Conservation (phyloP, 2,113 vertebrate genomes). For the Psophia crepitans region DNA sequence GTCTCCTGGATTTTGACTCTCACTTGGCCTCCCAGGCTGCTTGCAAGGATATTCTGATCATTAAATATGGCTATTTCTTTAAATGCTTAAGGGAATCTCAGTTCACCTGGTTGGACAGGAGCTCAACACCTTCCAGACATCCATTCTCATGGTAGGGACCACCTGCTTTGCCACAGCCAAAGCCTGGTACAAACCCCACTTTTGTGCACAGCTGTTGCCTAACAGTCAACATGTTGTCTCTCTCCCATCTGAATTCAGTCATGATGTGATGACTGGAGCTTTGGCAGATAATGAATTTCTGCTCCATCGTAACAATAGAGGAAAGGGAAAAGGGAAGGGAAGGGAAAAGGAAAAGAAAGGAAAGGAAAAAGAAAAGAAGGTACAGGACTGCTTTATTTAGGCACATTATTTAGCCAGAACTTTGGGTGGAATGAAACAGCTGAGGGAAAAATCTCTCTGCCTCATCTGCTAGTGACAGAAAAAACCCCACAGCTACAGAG, state of each 20-base stretch:
- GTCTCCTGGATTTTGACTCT: conserved; percentile 3
- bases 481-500: neutral
- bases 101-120: neutral
- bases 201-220: neutral
- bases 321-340: too few relatives aligned
- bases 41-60: neutral
- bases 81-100: neutral
- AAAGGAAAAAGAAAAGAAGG: neutral
- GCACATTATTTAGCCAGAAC: neutral
- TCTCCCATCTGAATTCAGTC: neutral
- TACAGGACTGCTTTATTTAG: neutral
- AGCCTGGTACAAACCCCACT: neutral
- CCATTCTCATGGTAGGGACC: neutral
- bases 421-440: neutral
- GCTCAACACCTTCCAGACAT: neutral
- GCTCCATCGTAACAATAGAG: neutral
- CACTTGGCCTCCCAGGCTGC: neutral
- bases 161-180: neutral
- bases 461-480: neutral
- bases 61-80: neutral
- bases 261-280: neutral
- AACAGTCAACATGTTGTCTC: neutral
- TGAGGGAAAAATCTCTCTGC: neutral
- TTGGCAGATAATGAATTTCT: neutral
- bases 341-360: too few relatives aligned